phyloP scores from a whole-genome alignment of 1,140 invertebrate species.

The Calliopsis andreniformis region DNA sequence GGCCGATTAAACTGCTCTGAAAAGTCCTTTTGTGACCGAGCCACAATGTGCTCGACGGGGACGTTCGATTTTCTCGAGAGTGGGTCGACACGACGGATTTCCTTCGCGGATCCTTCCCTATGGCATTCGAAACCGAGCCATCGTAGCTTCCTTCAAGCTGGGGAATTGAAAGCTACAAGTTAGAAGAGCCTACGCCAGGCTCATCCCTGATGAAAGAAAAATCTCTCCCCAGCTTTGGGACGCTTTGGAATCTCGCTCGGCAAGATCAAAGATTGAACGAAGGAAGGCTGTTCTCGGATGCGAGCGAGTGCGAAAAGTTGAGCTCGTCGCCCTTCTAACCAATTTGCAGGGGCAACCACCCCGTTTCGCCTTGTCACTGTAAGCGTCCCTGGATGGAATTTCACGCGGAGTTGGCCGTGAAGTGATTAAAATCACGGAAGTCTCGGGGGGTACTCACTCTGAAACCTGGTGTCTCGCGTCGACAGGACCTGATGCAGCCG shows the following conservation, averaged over 20 bases:
- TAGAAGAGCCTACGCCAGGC: too few species aligned
- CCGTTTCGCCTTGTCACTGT: not conserved
- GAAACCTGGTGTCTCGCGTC: constrained; percentile 75
- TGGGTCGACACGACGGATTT: not conserved
- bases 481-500: constrained; percentile 75
- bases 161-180: too few species aligned
- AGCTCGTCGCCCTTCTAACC: not conserved
- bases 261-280: too few species aligned
- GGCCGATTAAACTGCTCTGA: constrained; percentile 45
- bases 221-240: too few species aligned
- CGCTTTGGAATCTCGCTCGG: too few species aligned
- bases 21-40: constrained; percentile 23
- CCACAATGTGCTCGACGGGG: not conserved
- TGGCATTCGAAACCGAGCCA: too few species aligned
- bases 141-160: too few species aligned
- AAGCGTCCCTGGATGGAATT: not conserved
- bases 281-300: not conserved
- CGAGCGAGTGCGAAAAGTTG: not conserved
- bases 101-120: too few species aligned
- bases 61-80: not conserved
- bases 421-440: constrained; percentile 49
- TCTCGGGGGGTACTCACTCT: constrained; percentile 72
- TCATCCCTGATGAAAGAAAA: not conserved
- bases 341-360: not conserved
- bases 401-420: not conserved